These are phyloP conservation scores for Athene noctua DNA, from an alignment of 2,113 vertebrate genomes.

Conservation along the genomic window DNA sequence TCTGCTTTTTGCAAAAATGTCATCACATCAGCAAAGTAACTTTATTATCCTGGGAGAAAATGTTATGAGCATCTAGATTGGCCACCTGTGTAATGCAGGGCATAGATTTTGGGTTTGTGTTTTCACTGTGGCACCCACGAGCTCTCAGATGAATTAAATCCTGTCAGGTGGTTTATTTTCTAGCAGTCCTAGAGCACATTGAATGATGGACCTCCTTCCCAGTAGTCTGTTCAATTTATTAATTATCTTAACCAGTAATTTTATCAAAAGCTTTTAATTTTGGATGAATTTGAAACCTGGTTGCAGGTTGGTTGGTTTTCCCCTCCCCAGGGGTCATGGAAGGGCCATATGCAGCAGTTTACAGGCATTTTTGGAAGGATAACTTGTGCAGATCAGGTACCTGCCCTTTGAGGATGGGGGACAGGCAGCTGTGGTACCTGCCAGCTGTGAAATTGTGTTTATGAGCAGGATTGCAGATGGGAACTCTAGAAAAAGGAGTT, in stretches of 20 bases:
- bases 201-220: neutral
- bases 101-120: neutral
- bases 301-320: neutral
- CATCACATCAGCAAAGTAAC: neutral
- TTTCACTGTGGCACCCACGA: neutral
- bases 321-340: neutral
- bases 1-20: neutral
- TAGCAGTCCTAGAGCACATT: neutral
- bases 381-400: rapidly evolving
- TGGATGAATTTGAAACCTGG: neutral
- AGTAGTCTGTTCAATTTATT: neutral
- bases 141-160: neutral
- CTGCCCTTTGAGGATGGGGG: neutral
- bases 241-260: neutral
- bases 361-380: neutral
- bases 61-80: neutral
- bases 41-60: neutral
- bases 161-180: neutral
- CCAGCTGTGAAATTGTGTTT: neutral
- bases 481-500: neutral
- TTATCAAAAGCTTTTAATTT: neutral
- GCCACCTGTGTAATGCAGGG: neutral
- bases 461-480: neutral
- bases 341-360: neutral
- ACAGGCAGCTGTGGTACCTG: neutral